Base-by-base conservation (phyloP, 2,113 vertebrate species). In the Lophius piscatorius region DNA sequence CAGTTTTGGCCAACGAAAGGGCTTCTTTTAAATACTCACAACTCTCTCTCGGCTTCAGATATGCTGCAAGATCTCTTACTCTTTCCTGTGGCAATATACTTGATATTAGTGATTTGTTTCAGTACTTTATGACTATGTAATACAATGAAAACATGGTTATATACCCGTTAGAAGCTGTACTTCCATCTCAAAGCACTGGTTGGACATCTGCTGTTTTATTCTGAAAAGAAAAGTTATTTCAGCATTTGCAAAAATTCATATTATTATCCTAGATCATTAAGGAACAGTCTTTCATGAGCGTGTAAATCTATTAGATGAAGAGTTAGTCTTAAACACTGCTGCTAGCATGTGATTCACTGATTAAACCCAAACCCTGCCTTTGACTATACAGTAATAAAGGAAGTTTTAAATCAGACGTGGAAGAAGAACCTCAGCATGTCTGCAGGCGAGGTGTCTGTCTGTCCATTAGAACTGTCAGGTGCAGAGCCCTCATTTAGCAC, bases 131-230 rank as follows among this genome's bases (percentile, higher is more conserved):
- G 14, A 48, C n/a, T 52, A 6, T 17, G 24, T 1, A 48, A 13
- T 11, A 26, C 21, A 6, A n/a, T 36, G 2, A 3, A 31, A 35
- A 13, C 1, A 17, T 4, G 23, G 3, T 35, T 24, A 26, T 46
- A 31, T 65, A 93, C 91, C 90, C 74, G 86, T 69, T 5, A 73
- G 70, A 35, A 90, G 74, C 39, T 90, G 87, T 4, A 88, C 83
- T 20, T 38, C 72, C 88, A 93, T 89, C 73, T 93, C 91, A 89
- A 93, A 91, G 67, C 90, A 91, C 62, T 91, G 90, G 71, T 89
- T 91, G 41, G 71, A 81, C 85, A 93, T 90, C 59, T 90, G 88
- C 39, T 89, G 80, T 33, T 88, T 91, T 63, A 93, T 90, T 80
- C 91, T 91, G 65, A 50, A 58, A 80, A 36, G 52, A 58, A 57